A percentile compares a stretch with the other conserved stretches of the same genome.
Conservation (phyloP, 2,888 invertebrate genomes). For the Lamproptera curius region DNA sequence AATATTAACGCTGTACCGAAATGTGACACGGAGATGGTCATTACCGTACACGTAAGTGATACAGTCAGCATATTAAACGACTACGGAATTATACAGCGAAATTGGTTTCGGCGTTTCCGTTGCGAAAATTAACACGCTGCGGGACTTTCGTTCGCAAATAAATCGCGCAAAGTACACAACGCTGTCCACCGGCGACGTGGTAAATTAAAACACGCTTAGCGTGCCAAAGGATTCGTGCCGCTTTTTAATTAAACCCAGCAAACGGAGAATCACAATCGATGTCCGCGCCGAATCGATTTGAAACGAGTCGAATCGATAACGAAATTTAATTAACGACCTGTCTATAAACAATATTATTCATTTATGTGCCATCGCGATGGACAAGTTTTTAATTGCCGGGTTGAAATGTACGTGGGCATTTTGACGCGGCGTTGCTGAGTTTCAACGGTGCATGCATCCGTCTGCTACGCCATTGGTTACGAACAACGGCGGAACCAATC, state of each 20-base stretch:
- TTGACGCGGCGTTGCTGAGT: slow-evolving; percentile 27
- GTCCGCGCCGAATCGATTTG: slow-evolving; percentile 43
- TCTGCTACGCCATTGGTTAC: slow-evolving; percentile 48
- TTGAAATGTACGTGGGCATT: slow-evolving; percentile 12
- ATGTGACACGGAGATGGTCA: no score
- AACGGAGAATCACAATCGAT: slow-evolving; percentile 38
- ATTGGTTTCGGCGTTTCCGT: no score
- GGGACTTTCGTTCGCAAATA: slow-evolving; percentile 34
- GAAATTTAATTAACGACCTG: slow-evolving; percentile 67
- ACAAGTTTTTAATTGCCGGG: slow-evolving; percentile 5
- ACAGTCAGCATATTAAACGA: no score
- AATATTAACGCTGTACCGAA: no score
- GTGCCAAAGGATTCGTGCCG: slow-evolving; percentile 36
- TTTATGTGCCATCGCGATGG: background rate
- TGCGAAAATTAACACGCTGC: no score
- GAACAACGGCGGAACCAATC: slow-evolving; percentile 48
- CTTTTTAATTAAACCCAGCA: slow-evolving; percentile 41
- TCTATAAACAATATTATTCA: slow-evolving; percentile 26
- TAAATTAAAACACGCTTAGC: slow-evolving; percentile 24
- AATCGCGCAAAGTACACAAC: slow-evolving; percentile 26
- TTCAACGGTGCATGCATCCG: slow-evolving; percentile 63
- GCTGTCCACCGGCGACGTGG: slow-evolving; percentile 10
- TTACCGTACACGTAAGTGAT: no score
- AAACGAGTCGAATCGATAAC: slow-evolving; percentile 43
- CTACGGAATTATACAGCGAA: no score